Conservation (phyloP, 2,113 vertebrate species). For the Ciconia stormi region DNA sequence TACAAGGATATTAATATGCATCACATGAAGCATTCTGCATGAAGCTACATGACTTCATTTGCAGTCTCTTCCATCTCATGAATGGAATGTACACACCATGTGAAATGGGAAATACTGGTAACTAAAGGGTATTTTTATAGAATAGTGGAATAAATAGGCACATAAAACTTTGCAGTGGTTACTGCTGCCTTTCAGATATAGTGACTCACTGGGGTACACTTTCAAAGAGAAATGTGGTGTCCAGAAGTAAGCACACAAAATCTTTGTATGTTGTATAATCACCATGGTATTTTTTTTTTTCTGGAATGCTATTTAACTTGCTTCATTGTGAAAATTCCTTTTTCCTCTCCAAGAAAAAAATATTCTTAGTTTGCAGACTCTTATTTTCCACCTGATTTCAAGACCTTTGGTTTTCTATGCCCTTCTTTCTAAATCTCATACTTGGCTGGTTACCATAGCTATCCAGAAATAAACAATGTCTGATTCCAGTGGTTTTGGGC, state of each 20-base stretch:
- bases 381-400: background rate
- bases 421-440: background rate
- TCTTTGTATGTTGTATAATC: background rate
- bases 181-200: constrained; percentile 34
- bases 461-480: background rate
- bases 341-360: background rate
- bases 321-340: background rate
- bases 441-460: background rate
- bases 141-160: constrained; percentile 25
- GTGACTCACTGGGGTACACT: constrained; percentile 11
- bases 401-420: background rate
- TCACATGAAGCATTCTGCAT: background rate
- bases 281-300: background rate
- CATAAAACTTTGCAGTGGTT: constrained; percentile 23
- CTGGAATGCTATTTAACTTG: background rate
- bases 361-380: background rate
- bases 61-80: background rate
- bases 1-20: background rate
- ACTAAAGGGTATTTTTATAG: constrained; percentile 15
- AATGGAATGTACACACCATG: background rate
- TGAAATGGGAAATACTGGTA: background rate
- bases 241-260: background rate
- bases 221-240: background rate
- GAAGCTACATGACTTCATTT: background rate
- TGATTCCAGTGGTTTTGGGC: background rate